A percentile compares a stretch with the other conserved stretches of the same genome.
phyloP scores from a whole-genome alignment of 2,888 invertebrate genomes.

The Drosophila limbata region DNA sequence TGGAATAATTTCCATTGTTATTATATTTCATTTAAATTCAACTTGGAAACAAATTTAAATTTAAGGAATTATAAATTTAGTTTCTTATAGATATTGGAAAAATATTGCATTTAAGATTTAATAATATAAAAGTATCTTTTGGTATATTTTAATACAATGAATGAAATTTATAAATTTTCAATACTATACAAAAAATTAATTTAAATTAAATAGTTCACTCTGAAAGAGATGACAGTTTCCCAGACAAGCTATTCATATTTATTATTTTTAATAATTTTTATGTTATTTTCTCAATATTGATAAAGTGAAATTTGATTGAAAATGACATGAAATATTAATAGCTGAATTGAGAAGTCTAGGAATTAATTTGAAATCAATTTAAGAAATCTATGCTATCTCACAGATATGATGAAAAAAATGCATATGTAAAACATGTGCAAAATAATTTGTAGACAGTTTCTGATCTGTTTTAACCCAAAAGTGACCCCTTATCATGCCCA shows the following conservation, averaged over 20 bases:
- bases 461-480: constrained; percentile 20
- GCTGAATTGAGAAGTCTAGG: background rate
- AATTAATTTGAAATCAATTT: background rate
- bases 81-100: no score
- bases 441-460: background rate
- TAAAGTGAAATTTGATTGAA: constrained; percentile 8
- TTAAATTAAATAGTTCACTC: background rate
- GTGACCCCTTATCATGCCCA: constrained; percentile 25
- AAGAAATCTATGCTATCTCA: background rate
- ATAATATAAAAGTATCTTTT: no score
- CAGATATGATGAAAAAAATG: background rate
- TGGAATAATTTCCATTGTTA: background rate
- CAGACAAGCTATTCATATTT: background rate
- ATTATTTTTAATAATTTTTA: background rate
- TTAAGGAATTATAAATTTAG: no score
- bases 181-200: no score
- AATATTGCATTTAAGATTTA: no score
- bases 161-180: background rate
- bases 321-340: background rate
- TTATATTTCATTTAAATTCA: no score
- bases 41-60: background rate
- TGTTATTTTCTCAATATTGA: background rate
- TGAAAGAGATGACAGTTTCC: background rate
- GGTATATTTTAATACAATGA: no score
- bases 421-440: background rate